Percentiles rank a stretch among this genome's conserved stretches.
Conservation (phyloP, 2,888 invertebrate genomes). For the Dione vanillae region DNA sequence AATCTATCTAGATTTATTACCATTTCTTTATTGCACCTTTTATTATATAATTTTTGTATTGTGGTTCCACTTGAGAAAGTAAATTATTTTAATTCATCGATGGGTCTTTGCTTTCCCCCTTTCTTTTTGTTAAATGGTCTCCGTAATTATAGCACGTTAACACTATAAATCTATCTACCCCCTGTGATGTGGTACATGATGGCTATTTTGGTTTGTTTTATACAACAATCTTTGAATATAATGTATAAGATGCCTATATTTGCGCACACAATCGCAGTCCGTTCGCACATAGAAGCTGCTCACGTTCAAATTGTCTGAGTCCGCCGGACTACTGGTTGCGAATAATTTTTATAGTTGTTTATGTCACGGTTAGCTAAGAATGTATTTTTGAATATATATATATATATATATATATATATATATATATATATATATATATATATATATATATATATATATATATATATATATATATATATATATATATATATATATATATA, state of each 20-base stretch:
- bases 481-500: not conserved
- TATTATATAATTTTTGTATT: too few species aligned
- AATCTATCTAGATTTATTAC: too few species aligned
- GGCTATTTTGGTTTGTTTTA: too few species aligned
- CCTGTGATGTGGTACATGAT: too few species aligned
- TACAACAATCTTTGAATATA: not conserved
- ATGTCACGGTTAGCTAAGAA: not conserved
- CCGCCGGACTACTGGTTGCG: slow-evolving; percentile 20
- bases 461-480: not conserved
- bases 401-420: not conserved
- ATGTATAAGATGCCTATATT: slow-evolving; percentile 1
- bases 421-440: not conserved
- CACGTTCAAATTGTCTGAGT: slow-evolving; percentile 43
- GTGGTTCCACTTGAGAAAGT: too few species aligned
- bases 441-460: not conserved
- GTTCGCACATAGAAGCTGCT: slow-evolving; percentile 46
- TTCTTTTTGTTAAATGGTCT: too few species aligned
- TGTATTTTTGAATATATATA: not conserved
- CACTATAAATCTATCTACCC: too few species aligned
- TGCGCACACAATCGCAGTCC: slow-evolving; percentile 40
- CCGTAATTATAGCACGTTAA: too few species aligned
- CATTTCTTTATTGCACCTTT: too few species aligned
- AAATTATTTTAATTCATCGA: too few species aligned
- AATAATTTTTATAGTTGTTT: slow-evolving; percentile 7
- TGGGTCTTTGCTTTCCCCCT: too few species aligned